Conservation (phyloP, 2,888 invertebrate genomes). For the Apamea monoglypha region DNA sequence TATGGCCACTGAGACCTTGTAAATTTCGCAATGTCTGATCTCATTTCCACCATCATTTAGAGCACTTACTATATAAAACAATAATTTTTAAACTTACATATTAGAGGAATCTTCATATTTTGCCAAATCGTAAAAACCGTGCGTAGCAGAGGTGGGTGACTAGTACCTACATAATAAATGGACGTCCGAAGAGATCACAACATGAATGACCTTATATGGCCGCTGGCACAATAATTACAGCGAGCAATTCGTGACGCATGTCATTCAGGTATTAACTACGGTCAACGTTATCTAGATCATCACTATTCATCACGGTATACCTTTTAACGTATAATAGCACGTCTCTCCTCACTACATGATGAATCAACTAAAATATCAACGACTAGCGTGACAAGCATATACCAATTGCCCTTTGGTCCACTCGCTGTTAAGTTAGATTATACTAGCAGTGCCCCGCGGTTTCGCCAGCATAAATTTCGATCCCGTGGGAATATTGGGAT, state of each 20-base stretch:
- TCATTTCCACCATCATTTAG: neutral
- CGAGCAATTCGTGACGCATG: slow-evolving; percentile 8
- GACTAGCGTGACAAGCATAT: neutral
- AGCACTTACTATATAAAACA: neutral
- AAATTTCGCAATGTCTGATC: neutral
- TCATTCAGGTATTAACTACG: slow-evolving; percentile 2
- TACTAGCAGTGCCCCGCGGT: too few relatives aligned
- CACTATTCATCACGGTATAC: neutral
- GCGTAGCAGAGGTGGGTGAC: neutral
- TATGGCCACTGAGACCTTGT: too few relatives aligned
- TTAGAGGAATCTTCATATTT: neutral
- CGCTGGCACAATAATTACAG: neutral
- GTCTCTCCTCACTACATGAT: too few relatives aligned
- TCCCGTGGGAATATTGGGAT: too few relatives aligned
- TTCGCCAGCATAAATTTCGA: too few relatives aligned
- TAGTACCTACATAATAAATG: neutral
- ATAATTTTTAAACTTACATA: neutral
- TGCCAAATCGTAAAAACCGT: neutral
- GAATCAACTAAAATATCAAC: neutral
- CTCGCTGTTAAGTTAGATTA: neutral
- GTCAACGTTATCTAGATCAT: slow-evolving; percentile 22
- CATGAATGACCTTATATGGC: neutral
- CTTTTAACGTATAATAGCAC: neutral
- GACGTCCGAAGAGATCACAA: neutral
- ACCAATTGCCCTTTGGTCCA: neutral